These are phyloP conservation scores for Capitulum mitella DNA, from an alignment of 2,888 invertebrate species.

Conservation along the genomic window DNA sequence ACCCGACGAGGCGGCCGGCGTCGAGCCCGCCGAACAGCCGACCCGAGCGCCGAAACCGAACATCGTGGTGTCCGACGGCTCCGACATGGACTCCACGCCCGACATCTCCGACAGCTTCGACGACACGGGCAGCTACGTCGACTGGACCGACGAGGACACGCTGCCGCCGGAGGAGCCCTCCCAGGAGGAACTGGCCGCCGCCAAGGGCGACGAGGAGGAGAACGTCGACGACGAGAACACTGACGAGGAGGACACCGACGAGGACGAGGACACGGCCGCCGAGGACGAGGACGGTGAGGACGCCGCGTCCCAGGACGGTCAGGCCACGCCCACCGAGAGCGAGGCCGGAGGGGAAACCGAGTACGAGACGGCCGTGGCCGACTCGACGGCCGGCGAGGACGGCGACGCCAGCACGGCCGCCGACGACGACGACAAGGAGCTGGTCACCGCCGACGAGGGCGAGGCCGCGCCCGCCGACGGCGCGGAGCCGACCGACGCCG, in stretches of 20 bases:
- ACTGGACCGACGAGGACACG: slow-evolving; percentile 24
- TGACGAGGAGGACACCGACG: not conserved
- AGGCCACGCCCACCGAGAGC: not conserved
- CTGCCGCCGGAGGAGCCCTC: slow-evolving; percentile 2
- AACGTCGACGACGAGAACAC: not conserved
- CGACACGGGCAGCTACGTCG: not conserved
- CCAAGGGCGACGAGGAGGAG: not conserved
- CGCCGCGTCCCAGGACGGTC: not conserved
- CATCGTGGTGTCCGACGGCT: not conserved
- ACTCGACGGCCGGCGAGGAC: not conserved
- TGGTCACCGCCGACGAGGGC: slow-evolving; percentile 1
- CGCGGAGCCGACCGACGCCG: not conserved
- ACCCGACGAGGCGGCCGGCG: not conserved
- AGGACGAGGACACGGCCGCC: not conserved
- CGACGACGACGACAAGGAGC: not conserved
- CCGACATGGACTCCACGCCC: not conserved
- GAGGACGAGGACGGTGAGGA: not conserved
- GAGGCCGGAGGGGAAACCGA: not conserved
- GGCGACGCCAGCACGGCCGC: not conserved
- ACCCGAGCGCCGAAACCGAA: not conserved
- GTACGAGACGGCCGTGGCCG: not conserved
- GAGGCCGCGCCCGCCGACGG: not conserved
- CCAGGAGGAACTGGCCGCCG: not conserved
- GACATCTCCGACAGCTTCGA: slow-evolving; percentile 18
- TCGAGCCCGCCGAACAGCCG: not conserved